Base-by-base conservation (phyloP, 1,140 invertebrate genomes). In the Thereuonema tuberculata region DNA sequence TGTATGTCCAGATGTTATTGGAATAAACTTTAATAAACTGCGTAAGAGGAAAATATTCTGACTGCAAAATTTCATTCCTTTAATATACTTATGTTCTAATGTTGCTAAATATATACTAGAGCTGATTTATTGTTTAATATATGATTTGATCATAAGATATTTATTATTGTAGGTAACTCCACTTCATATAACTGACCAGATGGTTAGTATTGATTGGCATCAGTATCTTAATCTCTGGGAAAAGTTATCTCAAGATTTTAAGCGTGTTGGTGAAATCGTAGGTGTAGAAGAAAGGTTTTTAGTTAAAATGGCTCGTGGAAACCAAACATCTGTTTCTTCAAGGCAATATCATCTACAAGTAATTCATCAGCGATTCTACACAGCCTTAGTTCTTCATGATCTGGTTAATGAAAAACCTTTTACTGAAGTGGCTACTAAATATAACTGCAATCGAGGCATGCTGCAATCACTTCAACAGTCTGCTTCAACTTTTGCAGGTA, bases 401-500 rank as follows among this genome's bases (percentile, higher is more conserved):
- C 78, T 99, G 56, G 86, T 98, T 0, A 88, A 89, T 70, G 96
- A 99, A 79, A 77, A 86, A 9, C 83, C 91, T 15, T 73, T 98
- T 23, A 78, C 77, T 49, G 72, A 77, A 24, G 92, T 98, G 0
- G 84, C 86, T 48, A 69, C 70, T 26, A 96, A 93, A 69, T 99
- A 85, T 72, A 82, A 82, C 54, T 90, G 88, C 70, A 83, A 84
- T 61, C 82, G 91, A 63, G 95, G 94, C 58, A 82, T 91, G 59
- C 67, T 84, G 15, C 95, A 98, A 76, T 84, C 87, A 63, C 76
- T 98, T 26, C 95, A 98, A 74, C 92, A 97, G 70, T 84, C 87
- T 53, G 85, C 93, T n/a, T 84, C 93, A 27, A 94, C 92, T 26
- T 97, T 97, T 82, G 91, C 95, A 56, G 93, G 93, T 83, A 79